phyloP scores from a whole-genome alignment of 2,113 vertebrate species.

The Candoia aspera region DNA sequence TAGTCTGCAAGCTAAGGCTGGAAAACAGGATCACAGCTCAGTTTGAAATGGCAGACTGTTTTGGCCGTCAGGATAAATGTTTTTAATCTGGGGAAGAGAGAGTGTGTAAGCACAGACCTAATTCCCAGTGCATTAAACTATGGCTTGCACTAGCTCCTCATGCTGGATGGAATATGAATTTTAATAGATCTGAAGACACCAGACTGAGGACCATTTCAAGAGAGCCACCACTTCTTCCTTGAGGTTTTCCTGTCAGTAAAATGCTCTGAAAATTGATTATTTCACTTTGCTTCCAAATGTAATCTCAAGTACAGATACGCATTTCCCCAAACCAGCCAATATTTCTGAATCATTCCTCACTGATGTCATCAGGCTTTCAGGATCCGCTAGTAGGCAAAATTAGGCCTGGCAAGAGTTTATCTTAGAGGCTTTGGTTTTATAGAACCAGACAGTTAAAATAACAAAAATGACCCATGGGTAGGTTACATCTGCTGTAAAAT shows the following conservation, averaged over 20 bases:
- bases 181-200: not conserved
- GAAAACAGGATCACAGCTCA: not conserved
- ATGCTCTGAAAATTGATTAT: rapidly evolving
- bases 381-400: conserved; percentile 27
- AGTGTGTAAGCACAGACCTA: not conserved
- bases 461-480: not conserved
- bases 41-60: not conserved
- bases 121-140: not conserved
- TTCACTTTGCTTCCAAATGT: not conserved
- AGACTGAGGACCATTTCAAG: not conserved
- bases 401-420: conserved; percentile 11
- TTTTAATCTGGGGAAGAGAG: not conserved
- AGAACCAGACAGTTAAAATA: conserved; percentile 38
- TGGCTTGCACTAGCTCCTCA: not conserved
- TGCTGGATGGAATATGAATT: not conserved
- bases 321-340: conserved; percentile 15
- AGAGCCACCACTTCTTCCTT: not conserved
- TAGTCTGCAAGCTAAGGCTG: not conserved
- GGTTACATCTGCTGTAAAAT: conserved; percentile 1
- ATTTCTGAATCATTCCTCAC: not conserved
- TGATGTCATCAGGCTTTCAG: not conserved
- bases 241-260: not conserved
- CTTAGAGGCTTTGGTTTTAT: conserved; percentile 37
- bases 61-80: not conserved
- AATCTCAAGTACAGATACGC: not conserved